Percentiles rank a stretch among this genome's conserved stretches.
Evolutionary conservation across 2,888 invertebrate genomes (phyloP).

Genomic region (Drosophila colorata): DNA sequence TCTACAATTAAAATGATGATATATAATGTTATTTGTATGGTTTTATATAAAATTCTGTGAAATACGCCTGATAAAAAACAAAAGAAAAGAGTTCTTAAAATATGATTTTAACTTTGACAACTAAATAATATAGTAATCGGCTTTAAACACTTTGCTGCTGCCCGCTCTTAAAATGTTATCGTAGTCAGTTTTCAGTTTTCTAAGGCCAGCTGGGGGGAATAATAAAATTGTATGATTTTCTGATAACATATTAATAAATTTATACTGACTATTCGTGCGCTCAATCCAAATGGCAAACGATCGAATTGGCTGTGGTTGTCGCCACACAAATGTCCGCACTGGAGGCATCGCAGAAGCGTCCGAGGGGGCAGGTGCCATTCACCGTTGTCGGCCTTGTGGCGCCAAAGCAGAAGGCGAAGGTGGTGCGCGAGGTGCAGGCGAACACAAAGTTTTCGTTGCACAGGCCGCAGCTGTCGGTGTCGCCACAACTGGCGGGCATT

Average conservation of each 20-base stretch:
- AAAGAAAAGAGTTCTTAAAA: too few species aligned
- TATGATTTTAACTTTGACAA: too few species aligned
- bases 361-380: constrained; percentile 74
- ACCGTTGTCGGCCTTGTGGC: constrained; percentile 63
- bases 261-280: background rate
- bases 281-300: constrained; percentile 53
- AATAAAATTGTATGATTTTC: too few species aligned
- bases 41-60: too few species aligned
- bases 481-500: constrained; percentile 79
- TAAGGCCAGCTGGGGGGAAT: too few species aligned
- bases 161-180: too few species aligned
- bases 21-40: too few species aligned
- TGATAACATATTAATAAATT: background rate
- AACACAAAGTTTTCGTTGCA: constrained; percentile 78
- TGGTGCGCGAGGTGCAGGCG: constrained; percentile 78
- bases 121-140: too few species aligned
- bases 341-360: constrained; percentile 76
- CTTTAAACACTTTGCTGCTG: too few species aligned
- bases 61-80: too few species aligned
- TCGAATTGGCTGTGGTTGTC: constrained; percentile 46
- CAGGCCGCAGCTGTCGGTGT: constrained; percentile 75
- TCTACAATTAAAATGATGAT: too few species aligned
- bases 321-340: constrained; percentile 70
- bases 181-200: too few species aligned
- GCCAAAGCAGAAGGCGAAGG: constrained; percentile 83